phyloP scores from a whole-genome alignment of 2,113 vertebrate genomes.

The Polypterus bichir region DNA sequence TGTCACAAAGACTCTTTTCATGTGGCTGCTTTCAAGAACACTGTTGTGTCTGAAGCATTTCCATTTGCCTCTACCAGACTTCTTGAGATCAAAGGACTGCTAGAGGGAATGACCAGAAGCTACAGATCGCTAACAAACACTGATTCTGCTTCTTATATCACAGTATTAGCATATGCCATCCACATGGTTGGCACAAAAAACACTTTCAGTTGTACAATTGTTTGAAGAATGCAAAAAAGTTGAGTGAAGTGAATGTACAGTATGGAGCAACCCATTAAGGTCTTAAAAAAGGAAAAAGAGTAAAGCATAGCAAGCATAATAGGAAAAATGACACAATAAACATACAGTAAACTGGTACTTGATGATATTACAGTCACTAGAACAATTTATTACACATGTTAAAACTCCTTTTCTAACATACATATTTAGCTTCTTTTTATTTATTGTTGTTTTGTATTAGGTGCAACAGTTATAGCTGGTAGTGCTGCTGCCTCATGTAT shows the following conservation, averaged over 20 bases:
- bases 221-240: constrained; percentile 51
- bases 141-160: constrained; percentile 32
- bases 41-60: constrained; percentile 48
- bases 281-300: constrained; percentile 20
- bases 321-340: not conserved
- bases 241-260: constrained; percentile 36
- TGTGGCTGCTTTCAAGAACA: constrained; percentile 57
- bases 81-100: constrained; percentile 57
- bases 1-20: constrained; percentile 59
- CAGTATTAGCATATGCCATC: constrained; percentile 65
- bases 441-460: not conserved
- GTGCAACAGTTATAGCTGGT: too few species aligned
- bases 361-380: too few species aligned
- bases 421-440: constrained; percentile 1
- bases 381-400: too few species aligned
- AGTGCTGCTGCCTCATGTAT: too few species aligned
- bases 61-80: constrained; percentile 44
- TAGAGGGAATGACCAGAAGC: constrained; percentile 55
- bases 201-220: constrained; percentile 32
- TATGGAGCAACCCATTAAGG: constrained; percentile 40
- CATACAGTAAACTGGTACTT: too few species aligned
- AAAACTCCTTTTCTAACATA: too few species aligned
- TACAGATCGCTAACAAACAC: constrained; percentile 48
- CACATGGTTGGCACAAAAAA: constrained; percentile 71
- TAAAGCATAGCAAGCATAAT: constrained; percentile 8